Conservation (phyloP, 1,140 invertebrate species). For the Zaprionus camerounensis region DNA sequence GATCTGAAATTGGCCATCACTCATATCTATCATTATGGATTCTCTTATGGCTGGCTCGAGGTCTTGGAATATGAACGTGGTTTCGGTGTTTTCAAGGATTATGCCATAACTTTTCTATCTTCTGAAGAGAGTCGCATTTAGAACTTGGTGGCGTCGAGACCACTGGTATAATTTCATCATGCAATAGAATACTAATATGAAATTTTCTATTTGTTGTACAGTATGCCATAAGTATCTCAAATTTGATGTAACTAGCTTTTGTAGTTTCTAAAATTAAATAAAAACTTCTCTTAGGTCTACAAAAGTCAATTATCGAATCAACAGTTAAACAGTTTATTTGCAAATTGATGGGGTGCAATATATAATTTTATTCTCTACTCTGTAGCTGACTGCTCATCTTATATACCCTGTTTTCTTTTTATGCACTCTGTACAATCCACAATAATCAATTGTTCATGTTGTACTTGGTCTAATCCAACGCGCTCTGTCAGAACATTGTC, state of each 20-base stretch:
- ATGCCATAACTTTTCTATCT: neutral
- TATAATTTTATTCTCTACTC: neutral
- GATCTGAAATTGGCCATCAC: neutral
- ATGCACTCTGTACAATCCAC: neutral
- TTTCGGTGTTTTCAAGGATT: neutral
- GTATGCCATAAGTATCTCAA: neutral
- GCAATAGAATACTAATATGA: too few relatives aligned
- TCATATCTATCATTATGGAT: neutral
- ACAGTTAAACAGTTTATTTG: too few relatives aligned
- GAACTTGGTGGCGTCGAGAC: too few relatives aligned
- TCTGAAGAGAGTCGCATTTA: too few relatives aligned
- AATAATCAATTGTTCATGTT: constrained; percentile 37
- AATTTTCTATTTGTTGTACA: neutral
- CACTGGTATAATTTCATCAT: too few relatives aligned
- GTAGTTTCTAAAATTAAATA: neutral
- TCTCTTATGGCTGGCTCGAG: neutral
- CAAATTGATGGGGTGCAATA: too few relatives aligned
- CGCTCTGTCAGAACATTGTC: constrained; percentile 1
- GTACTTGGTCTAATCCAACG: neutral
- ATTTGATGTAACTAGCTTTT: neutral
- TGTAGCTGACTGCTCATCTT: neutral
- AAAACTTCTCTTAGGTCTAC: too few relatives aligned
- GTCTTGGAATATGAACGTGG: neutral
- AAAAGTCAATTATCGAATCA: too few relatives aligned
- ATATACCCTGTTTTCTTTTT: neutral